Evolutionary conservation across 2,888 invertebrate genomes (phyloP).

Genomic region (Drosophila buzzatii): DNA sequence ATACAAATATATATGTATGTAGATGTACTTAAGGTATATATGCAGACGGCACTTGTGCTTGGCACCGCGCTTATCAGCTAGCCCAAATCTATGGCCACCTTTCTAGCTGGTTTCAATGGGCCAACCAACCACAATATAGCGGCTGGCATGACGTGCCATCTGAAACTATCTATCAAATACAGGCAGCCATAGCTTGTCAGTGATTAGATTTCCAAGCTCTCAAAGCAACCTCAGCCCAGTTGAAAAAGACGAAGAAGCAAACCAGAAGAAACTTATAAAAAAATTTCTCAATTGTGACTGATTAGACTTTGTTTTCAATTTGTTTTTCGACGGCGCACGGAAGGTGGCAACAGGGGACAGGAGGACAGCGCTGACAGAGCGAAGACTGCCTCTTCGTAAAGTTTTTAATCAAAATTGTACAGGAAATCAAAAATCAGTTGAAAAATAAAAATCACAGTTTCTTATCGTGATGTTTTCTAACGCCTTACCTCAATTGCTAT

Average conservation of each 20-base stretch:
- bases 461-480: slow-evolving; percentile 75
- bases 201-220: slow-evolving; percentile 75
- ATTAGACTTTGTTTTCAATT: slow-evolving; percentile 81
- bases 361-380: slow-evolving; percentile 40
- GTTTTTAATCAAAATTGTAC: slow-evolving; percentile 83
- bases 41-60: slow-evolving; percentile 43
- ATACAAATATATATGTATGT: slow-evolving; percentile 5
- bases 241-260: slow-evolving; percentile 2
- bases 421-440: slow-evolving; percentile 82
- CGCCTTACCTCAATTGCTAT: slow-evolving; percentile 77
- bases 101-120: slow-evolving; percentile 31
- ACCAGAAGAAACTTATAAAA: slow-evolving; percentile 45
- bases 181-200: slow-evolving; percentile 71
- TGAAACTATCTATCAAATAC: slow-evolving; percentile 79
- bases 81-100: slow-evolving; percentile 57
- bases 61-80: slow-evolving; percentile 54
- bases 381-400: slow-evolving; percentile 46
- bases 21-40: background rate
- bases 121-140: slow-evolving; percentile 23
- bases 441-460: slow-evolving; percentile 81
- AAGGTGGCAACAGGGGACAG: slow-evolving; percentile 32
- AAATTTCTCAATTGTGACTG: slow-evolving; percentile 77
- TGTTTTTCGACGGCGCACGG: slow-evolving; percentile 52
- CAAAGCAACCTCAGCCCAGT: slow-evolving; percentile 37
- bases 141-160: slow-evolving; percentile 62